Base-by-base conservation (phyloP, 2,113 vertebrate genomes). In the Cyphomyrus plagiostoma region DNA sequence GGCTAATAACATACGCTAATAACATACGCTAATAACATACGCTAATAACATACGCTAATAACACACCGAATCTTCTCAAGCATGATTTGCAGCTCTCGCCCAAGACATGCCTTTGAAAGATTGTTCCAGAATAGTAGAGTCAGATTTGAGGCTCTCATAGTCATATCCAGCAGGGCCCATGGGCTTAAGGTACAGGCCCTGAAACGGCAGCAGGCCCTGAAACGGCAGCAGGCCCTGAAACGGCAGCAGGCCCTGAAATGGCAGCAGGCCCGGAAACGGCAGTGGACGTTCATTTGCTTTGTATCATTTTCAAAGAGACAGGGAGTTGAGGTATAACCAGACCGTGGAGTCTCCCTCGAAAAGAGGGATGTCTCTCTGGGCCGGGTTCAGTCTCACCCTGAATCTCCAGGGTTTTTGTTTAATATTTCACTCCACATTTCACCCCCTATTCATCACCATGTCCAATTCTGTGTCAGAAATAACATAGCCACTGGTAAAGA, bases 371-470 rank as follows among this genome's bases (percentile, higher is more conserved):
- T 77, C 30, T 77, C 35, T 42, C 70, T 1, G 30, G 70, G 19
- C 13, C 2, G 15, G 70, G 70, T 39, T 84, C 19, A n/a, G 80
- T 48, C 45, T 19, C 80, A 9, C 90, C 39, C 74, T 91, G 80
- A 93, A 93, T 74, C 56, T 56, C 53, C 90, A 92, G 94, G 91
- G 89, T 90, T 94, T 94, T 92, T 91, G 88, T 90, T 93, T 94
- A 35, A 93, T 95, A 92, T 93, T 95, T 95, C 93, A 90, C 91
- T 90, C 90, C 49, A 87, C 89, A 77, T 91, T 92, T 89, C 91
- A 92, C 87, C 90, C 91, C 92, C 90, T 91, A 93, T 95, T 96
- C 94, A 96, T 96, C 91, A 94, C 92, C 93, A 89, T 85, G 53
- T 66, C 95, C 92, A 89, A 90, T 93, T 94, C 19, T 93, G 90